Evolutionary conservation across 2,888 invertebrate species (phyloP).

Genomic region (Carterocephalus palaemon): DNA sequence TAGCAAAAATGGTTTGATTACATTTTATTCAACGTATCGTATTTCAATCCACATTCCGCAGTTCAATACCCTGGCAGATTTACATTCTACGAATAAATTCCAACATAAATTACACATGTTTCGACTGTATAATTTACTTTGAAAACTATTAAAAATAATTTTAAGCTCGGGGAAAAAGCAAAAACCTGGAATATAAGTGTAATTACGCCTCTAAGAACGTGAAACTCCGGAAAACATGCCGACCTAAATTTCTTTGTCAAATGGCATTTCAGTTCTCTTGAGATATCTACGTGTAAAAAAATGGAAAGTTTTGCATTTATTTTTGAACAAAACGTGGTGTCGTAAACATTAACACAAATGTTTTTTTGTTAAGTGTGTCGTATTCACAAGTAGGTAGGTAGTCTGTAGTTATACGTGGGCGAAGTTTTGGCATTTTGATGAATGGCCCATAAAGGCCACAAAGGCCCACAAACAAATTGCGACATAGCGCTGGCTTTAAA

Average conservation of each 20-base stretch:
- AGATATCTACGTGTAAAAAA: background rate
- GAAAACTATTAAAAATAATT: background rate
- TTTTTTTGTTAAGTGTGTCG: conserved; percentile 11
- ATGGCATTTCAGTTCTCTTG: background rate
- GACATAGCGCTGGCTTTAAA: conserved; percentile 13
- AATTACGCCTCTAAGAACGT: background rate
- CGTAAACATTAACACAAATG: conserved; percentile 12
- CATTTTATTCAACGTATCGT: conserved; percentile 3
- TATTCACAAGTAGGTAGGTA: conserved; percentile 8
- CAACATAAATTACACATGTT: too few relatives aligned
- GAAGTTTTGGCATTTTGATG: conserved; percentile 15
- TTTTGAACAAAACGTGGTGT: conserved; percentile 9
- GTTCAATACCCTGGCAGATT: too few relatives aligned
- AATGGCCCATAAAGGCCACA: too few relatives aligned
- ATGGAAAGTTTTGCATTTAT: conserved; percentile 10
- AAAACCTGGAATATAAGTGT: background rate
- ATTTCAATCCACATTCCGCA: conserved; percentile 11
- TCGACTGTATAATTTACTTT: too few relatives aligned
- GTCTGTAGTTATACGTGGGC: too few relatives aligned
- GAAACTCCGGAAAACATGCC: conserved; percentile 4
- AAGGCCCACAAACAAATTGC: conserved; percentile 16
- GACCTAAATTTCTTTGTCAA: conserved; percentile 7
- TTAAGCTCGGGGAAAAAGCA: background rate
- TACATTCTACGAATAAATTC: too few relatives aligned
- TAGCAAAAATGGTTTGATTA: conserved; percentile 3